Conservation (phyloP, 2,888 invertebrate species). For the Leuctra nigra region DNA sequence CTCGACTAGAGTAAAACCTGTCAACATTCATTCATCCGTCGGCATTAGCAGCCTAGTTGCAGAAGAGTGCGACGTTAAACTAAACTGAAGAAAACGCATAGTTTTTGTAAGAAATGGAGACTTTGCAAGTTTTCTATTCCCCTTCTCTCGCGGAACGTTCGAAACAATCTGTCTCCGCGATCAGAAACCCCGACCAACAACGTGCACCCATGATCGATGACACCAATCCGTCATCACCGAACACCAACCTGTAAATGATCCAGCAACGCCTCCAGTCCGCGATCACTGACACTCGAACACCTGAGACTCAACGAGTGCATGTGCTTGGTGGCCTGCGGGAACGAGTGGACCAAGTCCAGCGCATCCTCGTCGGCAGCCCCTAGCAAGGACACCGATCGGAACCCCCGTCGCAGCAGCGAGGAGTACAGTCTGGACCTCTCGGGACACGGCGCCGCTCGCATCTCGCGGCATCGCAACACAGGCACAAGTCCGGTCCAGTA, state of each 20-base stretch:
- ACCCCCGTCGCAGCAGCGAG: slow-evolving; percentile 75
- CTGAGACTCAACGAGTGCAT: slow-evolving; percentile 78
- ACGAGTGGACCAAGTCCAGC: slow-evolving; percentile 77
- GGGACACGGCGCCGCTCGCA: slow-evolving; percentile 50
- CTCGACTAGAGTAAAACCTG: too few relatives aligned
- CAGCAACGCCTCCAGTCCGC: slow-evolving; percentile 79
- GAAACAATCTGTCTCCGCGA: too few relatives aligned
- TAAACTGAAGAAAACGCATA: too few relatives aligned
- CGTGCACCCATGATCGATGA: too few relatives aligned
- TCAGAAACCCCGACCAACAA: too few relatives aligned
- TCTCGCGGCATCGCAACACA: slow-evolving; percentile 77
- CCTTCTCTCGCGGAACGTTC: too few relatives aligned
- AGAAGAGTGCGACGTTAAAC: too few relatives aligned
- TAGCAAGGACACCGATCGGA: slow-evolving; percentile 74
- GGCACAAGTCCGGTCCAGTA: slow-evolving; percentile 85
- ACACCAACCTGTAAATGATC: slow-evolving; percentile 82
- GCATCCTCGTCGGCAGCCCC: slow-evolving; percentile 88
- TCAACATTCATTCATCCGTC: too few relatives aligned
- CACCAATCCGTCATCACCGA: too few relatives aligned
- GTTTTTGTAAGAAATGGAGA: too few relatives aligned
- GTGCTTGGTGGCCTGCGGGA: slow-evolving; percentile 74
- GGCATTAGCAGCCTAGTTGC: too few relatives aligned
- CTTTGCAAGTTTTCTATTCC: too few relatives aligned
- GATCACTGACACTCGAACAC: slow-evolving; percentile 86
- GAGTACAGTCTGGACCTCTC: slow-evolving; percentile 57